Conservation (phyloP, 2,797 vertebrate species). For the Tachyglossus aculeatus region DNA sequence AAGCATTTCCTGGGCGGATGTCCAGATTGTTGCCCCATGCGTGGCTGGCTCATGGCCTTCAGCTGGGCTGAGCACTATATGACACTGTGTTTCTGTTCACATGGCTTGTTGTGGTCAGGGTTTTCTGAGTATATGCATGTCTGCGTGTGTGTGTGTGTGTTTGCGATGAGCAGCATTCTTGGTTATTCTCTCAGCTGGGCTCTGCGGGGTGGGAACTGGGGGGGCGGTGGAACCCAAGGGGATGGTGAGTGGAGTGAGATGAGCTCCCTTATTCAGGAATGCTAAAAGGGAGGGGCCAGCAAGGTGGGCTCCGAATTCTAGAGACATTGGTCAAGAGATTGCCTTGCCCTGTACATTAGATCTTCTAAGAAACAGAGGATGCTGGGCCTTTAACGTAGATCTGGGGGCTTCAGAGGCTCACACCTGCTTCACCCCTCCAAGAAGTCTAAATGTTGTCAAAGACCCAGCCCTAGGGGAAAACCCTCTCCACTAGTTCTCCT, state of each 20-base stretch:
- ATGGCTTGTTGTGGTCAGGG: neutral
- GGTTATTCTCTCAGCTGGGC: slow-evolving; percentile 25
- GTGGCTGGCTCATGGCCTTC: neutral
- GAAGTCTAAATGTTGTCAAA: no score
- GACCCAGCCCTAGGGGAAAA: no score
- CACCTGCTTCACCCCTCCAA: neutral
- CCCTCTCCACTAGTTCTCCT: no score
- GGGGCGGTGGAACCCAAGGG: slow-evolving; percentile 3
- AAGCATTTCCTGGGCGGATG: neutral
- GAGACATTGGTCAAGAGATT: no score
- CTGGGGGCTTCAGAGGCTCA: no score
- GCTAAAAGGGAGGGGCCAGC: neutral
- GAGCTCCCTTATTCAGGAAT: no score
- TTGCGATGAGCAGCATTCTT: neutral
- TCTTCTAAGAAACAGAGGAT: neutral
- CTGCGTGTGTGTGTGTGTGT: neutral
- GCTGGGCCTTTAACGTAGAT: neutral
- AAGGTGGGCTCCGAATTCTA: no score
- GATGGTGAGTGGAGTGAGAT: neutral
- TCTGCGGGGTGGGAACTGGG: neutral
- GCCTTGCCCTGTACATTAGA: neutral
- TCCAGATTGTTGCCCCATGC: slow-evolving; percentile 5
- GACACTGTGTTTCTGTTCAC: slow-evolving; percentile 2
- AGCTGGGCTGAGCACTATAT: neutral
- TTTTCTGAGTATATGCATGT: neutral